Percentiles rank a stretch among this genome's conserved stretches.
phyloP scores from a whole-genome alignment of 1,140 invertebrate species.

The Pogonus chalceus region DNA sequence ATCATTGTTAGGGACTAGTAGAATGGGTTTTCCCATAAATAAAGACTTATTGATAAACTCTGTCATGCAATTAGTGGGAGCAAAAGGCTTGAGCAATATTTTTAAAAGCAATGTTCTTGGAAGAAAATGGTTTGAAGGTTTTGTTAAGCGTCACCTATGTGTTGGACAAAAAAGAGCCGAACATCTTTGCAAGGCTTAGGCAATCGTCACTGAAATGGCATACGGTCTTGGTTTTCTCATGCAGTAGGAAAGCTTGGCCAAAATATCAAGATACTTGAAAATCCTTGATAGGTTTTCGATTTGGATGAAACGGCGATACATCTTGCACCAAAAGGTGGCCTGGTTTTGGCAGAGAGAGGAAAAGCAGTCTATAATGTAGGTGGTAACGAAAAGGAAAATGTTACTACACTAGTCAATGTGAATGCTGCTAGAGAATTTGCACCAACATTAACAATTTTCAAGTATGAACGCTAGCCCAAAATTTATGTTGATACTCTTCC shows the following conservation, averaged over 20 bases:
- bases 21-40: conserved; percentile 22
- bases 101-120: conserved; percentile 19
- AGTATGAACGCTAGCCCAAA: conserved; percentile 24
- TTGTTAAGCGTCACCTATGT: conserved; percentile 19
- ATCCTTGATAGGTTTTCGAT: conserved; percentile 25
- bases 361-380: conserved; percentile 25
- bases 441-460: conserved; percentile 26
- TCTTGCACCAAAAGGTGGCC: conserved; percentile 23
- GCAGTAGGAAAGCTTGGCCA: conserved; percentile 14
- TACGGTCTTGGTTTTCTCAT: conserved; percentile 22
- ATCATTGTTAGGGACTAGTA: conserved; percentile 14
- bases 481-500: conserved; percentile 14
- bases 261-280: conserved; percentile 19
- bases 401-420: conserved; percentile 28
- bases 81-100: conserved; percentile 12
- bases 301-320: conserved; percentile 29
- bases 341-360: conserved; percentile 27
- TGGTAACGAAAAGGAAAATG: conserved; percentile 29
- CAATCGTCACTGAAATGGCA: conserved; percentile 19
- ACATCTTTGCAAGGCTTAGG: conserved; percentile 20
- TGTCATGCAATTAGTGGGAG: conserved; percentile 19
- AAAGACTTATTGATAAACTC: conserved; percentile 20
- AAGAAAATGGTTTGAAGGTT: conserved; percentile 22
- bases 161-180: conserved; percentile 22
- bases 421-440: conserved; percentile 27